Conservation (phyloP, 2,797 vertebrate genomes). For the Pangasius macronema region DNA sequence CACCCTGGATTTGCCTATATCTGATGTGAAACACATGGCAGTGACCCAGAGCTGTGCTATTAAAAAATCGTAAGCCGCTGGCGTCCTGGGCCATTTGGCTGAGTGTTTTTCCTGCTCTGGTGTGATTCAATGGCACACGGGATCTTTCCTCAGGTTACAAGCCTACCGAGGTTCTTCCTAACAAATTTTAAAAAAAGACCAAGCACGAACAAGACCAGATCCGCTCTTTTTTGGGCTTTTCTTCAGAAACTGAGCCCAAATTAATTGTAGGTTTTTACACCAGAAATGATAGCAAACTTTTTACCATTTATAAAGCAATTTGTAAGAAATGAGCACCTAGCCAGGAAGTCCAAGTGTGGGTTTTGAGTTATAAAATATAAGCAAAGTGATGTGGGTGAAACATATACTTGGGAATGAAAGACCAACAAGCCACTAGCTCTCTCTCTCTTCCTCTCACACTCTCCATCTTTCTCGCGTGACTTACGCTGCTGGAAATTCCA, state of each 20-base stretch:
- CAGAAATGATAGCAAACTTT: conserved; percentile 39
- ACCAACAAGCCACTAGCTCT: background rate
- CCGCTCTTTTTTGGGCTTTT: conserved; percentile 26
- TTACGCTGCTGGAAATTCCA: conserved; percentile 55
- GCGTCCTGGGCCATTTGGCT: conserved; percentile 34
- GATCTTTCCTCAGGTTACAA: conserved; percentile 57
- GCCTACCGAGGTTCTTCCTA: conserved; percentile 34
- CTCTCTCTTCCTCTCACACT: conserved; percentile 17
- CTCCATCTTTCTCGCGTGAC: conserved; percentile 48
- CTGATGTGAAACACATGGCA: conserved; percentile 57
- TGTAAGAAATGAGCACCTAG: conserved; percentile 56
- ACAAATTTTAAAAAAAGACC: conserved; percentile 46
- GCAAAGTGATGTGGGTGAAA: conserved; percentile 43
- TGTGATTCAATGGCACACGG: conserved; percentile 31
- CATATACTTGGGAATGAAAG: conserved; percentile 34
- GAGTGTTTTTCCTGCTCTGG: conserved; percentile 43
- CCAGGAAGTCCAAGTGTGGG: conserved; percentile 39
- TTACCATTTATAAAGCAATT: conserved; percentile 53
- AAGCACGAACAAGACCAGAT: conserved; percentile 25
- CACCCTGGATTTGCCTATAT: background rate
- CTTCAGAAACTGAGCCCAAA: conserved; percentile 45
- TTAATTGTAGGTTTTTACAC: conserved; percentile 44
- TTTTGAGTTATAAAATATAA: conserved; percentile 45
- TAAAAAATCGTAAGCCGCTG: conserved; percentile 37
- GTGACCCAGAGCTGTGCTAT: conserved; percentile 30